Conservation (phyloP, 2,113 vertebrate genomes). For the Globicephala melas region DNA sequence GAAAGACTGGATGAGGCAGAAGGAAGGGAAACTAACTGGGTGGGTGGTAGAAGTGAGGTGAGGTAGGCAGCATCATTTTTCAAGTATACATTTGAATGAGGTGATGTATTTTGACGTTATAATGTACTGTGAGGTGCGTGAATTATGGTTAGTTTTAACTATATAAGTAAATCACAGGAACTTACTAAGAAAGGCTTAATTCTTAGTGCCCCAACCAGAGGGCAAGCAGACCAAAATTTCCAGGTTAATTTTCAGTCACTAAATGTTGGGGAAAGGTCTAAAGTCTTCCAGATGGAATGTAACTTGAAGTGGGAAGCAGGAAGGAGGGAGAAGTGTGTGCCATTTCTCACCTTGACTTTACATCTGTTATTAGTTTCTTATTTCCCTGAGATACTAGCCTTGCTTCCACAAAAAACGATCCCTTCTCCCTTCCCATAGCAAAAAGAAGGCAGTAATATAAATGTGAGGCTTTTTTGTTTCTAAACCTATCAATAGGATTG, state of each 20-base stretch:
- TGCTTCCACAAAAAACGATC: conserved; percentile 74
- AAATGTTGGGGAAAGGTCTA: conserved; percentile 63
- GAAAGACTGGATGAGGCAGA: neutral
- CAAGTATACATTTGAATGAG: conserved; percentile 27
- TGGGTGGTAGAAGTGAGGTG: conserved; percentile 40
- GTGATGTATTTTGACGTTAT: conserved; percentile 51
- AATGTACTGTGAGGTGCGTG: conserved; percentile 42
- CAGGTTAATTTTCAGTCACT: conserved; percentile 73
- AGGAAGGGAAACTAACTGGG: neutral
- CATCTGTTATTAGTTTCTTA: conserved; percentile 78
- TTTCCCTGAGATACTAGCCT: conserved; percentile 76
- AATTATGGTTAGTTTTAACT: conserved; percentile 61
- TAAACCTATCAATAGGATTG: conserved; percentile 47
- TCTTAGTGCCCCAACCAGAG: conserved; percentile 62
- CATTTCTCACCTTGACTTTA: conserved; percentile 76
- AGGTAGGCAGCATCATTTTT: neutral
- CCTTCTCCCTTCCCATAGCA: conserved; percentile 52
- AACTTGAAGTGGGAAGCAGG: conserved; percentile 72
- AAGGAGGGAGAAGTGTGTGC: conserved; percentile 61
- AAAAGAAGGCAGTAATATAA: conserved; percentile 35
- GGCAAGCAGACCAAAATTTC: conserved; percentile 58
- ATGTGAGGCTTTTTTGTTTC: conserved; percentile 63
- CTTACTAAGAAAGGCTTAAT: conserved; percentile 58
- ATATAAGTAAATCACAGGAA: conserved; percentile 61
- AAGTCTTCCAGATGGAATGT: conserved; percentile 75